These are phyloP conservation scores for Tipula unca DNA, from an alignment of 2,888 invertebrate genomes.

Conservation along the genomic window DNA sequence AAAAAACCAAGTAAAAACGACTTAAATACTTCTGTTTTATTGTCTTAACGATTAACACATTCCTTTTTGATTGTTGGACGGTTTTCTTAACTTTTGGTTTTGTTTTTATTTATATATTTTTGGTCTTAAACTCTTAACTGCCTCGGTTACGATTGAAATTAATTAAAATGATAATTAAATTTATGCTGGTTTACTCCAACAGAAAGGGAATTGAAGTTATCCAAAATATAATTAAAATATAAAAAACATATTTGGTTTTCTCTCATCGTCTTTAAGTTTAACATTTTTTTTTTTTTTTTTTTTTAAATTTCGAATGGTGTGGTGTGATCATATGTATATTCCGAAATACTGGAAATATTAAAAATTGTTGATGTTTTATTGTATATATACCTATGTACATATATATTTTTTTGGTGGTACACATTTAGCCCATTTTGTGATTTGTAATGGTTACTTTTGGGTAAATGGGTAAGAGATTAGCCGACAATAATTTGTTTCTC, in stretches of 20 bases:
- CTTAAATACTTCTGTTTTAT: conserved; percentile 14
- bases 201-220: background rate
- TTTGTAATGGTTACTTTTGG: background rate
- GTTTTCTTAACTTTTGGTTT: background rate
- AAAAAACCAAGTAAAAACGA: background rate
- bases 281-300: background rate
- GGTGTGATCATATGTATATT: background rate
- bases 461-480: background rate
- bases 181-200: background rate
- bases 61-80: conserved; percentile 8
- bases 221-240: conserved; percentile 8
- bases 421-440: background rate
- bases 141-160: conserved; percentile 8
- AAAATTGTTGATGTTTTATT: background rate
- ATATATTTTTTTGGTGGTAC: background rate
- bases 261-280: background rate
- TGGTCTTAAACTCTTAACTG: conserved; percentile 8
- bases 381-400: background rate
- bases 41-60: conserved; percentile 14
- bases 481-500: conserved; percentile 8
- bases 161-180: conserved; percentile 14
- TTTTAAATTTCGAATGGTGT: background rate
- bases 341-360: background rate
- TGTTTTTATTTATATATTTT: background rate
- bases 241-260: background rate